Evolutionary conservation across 2,888 invertebrate genomes (phyloP).

Genomic region (Aphrophora alni): DNA sequence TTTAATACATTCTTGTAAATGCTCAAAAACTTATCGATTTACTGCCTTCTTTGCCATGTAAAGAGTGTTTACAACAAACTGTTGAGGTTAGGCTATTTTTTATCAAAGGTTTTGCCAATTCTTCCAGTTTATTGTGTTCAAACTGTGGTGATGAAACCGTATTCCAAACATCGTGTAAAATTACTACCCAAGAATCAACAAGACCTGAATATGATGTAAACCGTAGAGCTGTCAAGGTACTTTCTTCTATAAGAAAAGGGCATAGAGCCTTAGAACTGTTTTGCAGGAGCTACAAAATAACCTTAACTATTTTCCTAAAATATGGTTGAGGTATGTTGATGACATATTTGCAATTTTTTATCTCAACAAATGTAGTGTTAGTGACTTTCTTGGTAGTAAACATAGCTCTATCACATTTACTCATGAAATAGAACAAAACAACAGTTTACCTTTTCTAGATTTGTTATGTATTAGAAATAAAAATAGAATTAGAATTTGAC

Average conservation of each 20-base stretch:
- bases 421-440: too few relatives aligned
- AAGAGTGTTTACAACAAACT: conserved; percentile 22
- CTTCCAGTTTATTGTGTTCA: conserved; percentile 14
- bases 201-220: conserved; percentile 23
- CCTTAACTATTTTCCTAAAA: too few relatives aligned
- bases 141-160: background rate
- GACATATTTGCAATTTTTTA: too few relatives aligned
- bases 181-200: conserved; percentile 26
- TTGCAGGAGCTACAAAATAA: too few relatives aligned
- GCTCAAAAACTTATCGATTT: conserved; percentile 19
- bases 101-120: conserved; percentile 24
- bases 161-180: conserved; percentile 25
- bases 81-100: conserved; percentile 16
- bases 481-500: too few relatives aligned
- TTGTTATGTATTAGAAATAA: too few relatives aligned
- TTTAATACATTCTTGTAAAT: too few relatives aligned
- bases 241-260: conserved; percentile 27
- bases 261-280: conserved; percentile 27
- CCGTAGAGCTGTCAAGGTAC: conserved; percentile 25
- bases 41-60: conserved; percentile 20
- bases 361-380: too few relatives aligned
- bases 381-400: too few relatives aligned
- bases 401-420: too few relatives aligned
- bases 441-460: too few relatives aligned
- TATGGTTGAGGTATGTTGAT: too few relatives aligned